These are phyloP conservation scores for Napeogenes inachia DNA, from an alignment of 2,888 invertebrate species.

Conservation along the genomic window DNA sequence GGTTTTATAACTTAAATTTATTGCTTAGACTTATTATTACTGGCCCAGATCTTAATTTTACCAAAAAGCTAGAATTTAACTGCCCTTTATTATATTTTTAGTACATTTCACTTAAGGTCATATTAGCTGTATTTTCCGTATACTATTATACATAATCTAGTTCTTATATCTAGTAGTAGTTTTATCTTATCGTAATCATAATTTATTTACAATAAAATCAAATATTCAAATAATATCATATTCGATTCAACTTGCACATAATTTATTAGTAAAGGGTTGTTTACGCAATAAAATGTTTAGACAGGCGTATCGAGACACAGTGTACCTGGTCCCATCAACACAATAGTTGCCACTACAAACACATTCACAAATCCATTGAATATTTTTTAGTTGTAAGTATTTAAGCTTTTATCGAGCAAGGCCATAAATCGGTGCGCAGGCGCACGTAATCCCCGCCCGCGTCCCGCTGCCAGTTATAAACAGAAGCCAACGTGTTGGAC, in stretches of 20 bases:
- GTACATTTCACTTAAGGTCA: no score
- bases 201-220: no score
- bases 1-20: slow-evolving; percentile 5
- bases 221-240: background rate
- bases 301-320: background rate
- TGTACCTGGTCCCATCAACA: slow-evolving; percentile 5
- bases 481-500: slow-evolving; percentile 77
- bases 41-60: background rate
- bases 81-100: background rate
- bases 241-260: background rate
- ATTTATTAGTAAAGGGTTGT: background rate
- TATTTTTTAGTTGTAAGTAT: slow-evolving; percentile 69
- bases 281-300: background rate
- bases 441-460: slow-evolving; percentile 70
- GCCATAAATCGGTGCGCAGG: slow-evolving; percentile 73
- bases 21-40: background rate
- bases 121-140: no score
- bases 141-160: no score
- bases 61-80: background rate
- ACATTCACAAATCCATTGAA: slow-evolving; percentile 45
- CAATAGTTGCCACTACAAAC: slow-evolving; percentile 20
- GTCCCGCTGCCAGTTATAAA: slow-evolving; percentile 69
- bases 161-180: no score
- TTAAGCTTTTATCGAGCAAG: slow-evolving; percentile 75
- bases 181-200: no score